Conservation (phyloP, 2,888 invertebrate genomes). For the Mesorhabditis belari region DNA sequence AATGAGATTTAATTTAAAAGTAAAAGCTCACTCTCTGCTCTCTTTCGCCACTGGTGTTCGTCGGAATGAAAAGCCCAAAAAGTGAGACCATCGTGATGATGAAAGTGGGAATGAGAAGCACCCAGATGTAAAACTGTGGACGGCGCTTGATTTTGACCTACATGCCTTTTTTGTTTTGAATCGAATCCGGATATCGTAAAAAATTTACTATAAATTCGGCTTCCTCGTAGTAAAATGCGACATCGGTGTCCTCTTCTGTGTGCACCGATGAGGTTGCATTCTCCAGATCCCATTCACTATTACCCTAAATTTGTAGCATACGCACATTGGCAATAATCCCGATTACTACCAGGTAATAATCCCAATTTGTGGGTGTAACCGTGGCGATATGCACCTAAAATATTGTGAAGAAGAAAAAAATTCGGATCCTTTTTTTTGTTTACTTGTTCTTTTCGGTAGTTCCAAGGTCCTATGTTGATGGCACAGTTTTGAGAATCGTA, state of each 20-base stretch:
- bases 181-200: not conserved
- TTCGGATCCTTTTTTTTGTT: not conserved
- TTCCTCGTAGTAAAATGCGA: conserved; percentile 29
- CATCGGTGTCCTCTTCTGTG: conserved; percentile 21
- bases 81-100: conserved; percentile 33
- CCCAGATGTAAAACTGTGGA: conserved; percentile 36
- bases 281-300: conserved; percentile 32
- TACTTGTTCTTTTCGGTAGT: conserved; percentile 13
- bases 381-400: not conserved
- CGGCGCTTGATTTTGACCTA: conserved; percentile 5
- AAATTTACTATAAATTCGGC: conserved; percentile 9
- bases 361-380: not conserved
- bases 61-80: conserved; percentile 31
- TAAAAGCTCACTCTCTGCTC: conserved; percentile 21
- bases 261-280: conserved; percentile 3
- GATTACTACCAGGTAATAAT: not conserved
- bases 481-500: conserved; percentile 31
- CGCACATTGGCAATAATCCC: conserved; percentile 7
- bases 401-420: conserved; percentile 4
- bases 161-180: not conserved
- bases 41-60: conserved; percentile 25
- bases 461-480: conserved; percentile 31
- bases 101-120: conserved; percentile 30
- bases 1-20: not conserved
- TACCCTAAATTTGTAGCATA: conserved; percentile 20